Base-by-base conservation (phyloP, 2,888 invertebrate species). In the Brachycybe producta region DNA sequence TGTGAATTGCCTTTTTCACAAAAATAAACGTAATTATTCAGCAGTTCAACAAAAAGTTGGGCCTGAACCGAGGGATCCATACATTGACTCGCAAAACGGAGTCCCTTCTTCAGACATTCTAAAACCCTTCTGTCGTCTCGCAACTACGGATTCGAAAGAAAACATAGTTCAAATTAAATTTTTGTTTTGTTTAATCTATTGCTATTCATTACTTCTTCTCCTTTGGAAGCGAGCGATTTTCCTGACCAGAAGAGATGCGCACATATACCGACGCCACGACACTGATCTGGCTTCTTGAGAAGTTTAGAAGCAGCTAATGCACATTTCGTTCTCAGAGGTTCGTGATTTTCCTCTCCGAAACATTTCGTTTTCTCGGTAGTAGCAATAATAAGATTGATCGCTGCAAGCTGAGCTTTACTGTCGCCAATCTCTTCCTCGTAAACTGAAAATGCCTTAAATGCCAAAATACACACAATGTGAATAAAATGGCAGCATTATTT, bases 401-500 rank as follows among this genome's bases (percentile, higher is more conserved):
- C 94, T 0, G 94, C 88, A 54, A 97, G 68, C 66, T 98, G 97
- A 1, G 94, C 90, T 66, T 92, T 92, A 51, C 91, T 91, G 67
- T 97, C 97, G 1, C 90, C 88, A 61, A 98, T 90, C 70, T 97
- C 97, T 67, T 98, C 98, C 67, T 98, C 97, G 66, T 97, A 98
- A 49, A 98, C 68, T 0, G 94, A 88, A 70, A 98, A 97, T 0
- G 95, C 91, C 72, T 84, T 71, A 2, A 63, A 59, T 34, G 40
- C 34, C 54, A 53, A 48, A n/a, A n/a, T n/a, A n/a, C n/a, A n/a
- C n/a, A n/a, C n/a, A n/a, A n/a, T n/a, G n/a, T n/a, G n/a, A 19
- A 28, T 21, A 28, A 23, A 38, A 38, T 45, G n/a, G 15, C 7
- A 54, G 7, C 11, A 23, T 49, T 27, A 17, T 51, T 40, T 41